Percentiles rank a stretch among this genome's conserved stretches.
Conservation (phyloP, 2,113 vertebrate species). For the Elaphurus davidianus region DNA sequence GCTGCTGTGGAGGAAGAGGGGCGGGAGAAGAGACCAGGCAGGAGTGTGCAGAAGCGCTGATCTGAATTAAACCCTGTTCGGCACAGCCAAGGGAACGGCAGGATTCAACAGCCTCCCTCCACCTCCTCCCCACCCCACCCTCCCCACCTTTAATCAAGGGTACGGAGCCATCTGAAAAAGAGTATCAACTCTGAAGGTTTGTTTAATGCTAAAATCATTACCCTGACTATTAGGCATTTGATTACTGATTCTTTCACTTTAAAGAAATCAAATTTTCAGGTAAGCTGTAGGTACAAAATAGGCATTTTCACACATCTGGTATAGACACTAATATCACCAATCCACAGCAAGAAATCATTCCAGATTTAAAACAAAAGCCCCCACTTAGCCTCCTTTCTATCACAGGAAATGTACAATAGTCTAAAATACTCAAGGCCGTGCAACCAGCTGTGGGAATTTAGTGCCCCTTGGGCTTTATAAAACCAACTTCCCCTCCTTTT, state of each 20-base stretch:
- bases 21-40: neutral
- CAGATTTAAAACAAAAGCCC: neutral
- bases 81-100: neutral
- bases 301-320: neutral
- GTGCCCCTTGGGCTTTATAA: neutral
- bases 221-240: neutral
- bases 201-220: neutral
- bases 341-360: neutral
- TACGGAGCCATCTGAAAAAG: neutral
- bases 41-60: neutral
- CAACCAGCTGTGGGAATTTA: neutral
- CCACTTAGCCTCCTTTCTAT: neutral
- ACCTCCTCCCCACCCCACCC: neutral
- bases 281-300: neutral
- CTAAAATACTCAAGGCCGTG: neutral
- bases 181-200: neutral
- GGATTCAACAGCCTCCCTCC: neutral
- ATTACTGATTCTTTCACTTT: neutral
- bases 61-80: neutral
- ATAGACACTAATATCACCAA: neutral
- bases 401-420: neutral
- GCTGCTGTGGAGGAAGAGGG: neutral
- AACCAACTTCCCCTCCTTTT: neutral
- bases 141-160: neutral
- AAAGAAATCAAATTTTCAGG: constrained; percentile 11